A percentile compares a stretch with the other conserved stretches of the same genome.
These are phyloP conservation scores for Cerceris ruficornis DNA, from an alignment of 2,888 invertebrate species.

Conservation along the genomic window DNA sequence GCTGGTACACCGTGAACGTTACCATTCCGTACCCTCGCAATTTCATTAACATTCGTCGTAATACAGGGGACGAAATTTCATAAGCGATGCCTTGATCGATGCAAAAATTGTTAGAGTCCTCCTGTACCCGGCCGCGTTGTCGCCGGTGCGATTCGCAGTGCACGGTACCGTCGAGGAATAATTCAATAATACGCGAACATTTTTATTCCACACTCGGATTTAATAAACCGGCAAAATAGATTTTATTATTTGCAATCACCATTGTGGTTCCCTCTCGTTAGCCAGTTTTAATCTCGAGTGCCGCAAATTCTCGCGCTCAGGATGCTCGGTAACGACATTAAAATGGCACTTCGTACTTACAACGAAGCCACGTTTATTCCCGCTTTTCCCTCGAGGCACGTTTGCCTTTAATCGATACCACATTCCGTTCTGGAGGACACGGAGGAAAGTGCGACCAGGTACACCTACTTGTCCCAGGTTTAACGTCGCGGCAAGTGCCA, in stretches of 20 bases:
- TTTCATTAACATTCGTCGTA: slow-evolving; percentile 53
- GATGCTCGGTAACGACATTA: slow-evolving; percentile 54
- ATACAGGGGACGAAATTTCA: slow-evolving; percentile 36
- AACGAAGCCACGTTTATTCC: slow-evolving; percentile 35
- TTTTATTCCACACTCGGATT: slow-evolving; percentile 75
- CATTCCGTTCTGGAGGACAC: slow-evolving; percentile 37
- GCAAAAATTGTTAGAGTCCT: slow-evolving; percentile 61
- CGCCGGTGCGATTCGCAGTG: slow-evolving; percentile 30
- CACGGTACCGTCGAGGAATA: slow-evolving; percentile 62
- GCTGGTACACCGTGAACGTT: slow-evolving; percentile 19
- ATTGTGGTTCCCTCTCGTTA: slow-evolving; percentile 62
- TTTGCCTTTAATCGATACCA: slow-evolving; percentile 54
- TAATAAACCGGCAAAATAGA: slow-evolving; percentile 78
- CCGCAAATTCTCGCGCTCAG: slow-evolving; percentile 53
- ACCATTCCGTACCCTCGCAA: slow-evolving; percentile 36
- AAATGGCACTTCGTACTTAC: slow-evolving; percentile 53
- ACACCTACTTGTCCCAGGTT: background rate
- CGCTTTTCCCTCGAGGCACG: slow-evolving; percentile 25
- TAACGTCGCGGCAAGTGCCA: background rate
- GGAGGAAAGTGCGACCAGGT: background rate
- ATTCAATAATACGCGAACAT: slow-evolving; percentile 76
- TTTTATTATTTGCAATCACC: slow-evolving; percentile 78
- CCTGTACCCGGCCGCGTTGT: slow-evolving; percentile 32
- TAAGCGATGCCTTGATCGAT: slow-evolving; percentile 61
- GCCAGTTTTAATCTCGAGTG: slow-evolving; percentile 61